Base-by-base conservation (phyloP, 1,140 invertebrate genomes). In the Drosophila kikkawai region DNA sequence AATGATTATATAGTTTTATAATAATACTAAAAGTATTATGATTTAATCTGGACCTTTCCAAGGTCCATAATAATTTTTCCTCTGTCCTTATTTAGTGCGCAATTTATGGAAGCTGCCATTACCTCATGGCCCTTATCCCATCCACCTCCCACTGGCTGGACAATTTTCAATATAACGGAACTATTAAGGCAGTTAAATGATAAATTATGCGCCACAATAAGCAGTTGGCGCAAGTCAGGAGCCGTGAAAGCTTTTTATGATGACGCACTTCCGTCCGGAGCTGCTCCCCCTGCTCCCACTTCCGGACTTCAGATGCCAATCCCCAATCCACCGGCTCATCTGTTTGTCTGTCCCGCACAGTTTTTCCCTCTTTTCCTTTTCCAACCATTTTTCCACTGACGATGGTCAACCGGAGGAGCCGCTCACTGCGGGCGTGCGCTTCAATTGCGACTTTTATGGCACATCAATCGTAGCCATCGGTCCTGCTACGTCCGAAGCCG, bases 371-470 rank as follows among this genome's bases (percentile, higher is more conserved):
- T 32, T 32, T 44, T 48, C 57, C 26, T 60, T 60, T 61, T 32
- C n/a, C 26, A 55, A 44, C 44, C 19, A 56, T 70, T 58, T 58
- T 56, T 42, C 53, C 51, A 56, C 70, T 53, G 64, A 51, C 80
- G 26, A 17, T 17, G 84, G 76, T 82, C 80, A 73, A 66, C 65
- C 64, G 50, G 68, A 68, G 50, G 68, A 68, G 57, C 66, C 37
- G 56, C 56, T 55, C 85, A 55, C 85, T 79, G 85, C 85, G 85
- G 83, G 85, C 85, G 85, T 90, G 75, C 67, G 79, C 81, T 75
- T 90, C 85, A 90, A 90, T 90, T 90, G 85, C 79, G 85, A 90
- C 85, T 90, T 90, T 90, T 90, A 90, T 90, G 82, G 85, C 85
- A 82, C 85, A 90, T 90, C 85, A 90, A 90, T 90, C 85, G 81